A percentile compares a stretch with the other conserved stretches of the same genome.
These are phyloP conservation scores for Temnothorax longispinosus DNA, from an alignment of 1,140 invertebrate species.

Conservation along the genomic window DNA sequence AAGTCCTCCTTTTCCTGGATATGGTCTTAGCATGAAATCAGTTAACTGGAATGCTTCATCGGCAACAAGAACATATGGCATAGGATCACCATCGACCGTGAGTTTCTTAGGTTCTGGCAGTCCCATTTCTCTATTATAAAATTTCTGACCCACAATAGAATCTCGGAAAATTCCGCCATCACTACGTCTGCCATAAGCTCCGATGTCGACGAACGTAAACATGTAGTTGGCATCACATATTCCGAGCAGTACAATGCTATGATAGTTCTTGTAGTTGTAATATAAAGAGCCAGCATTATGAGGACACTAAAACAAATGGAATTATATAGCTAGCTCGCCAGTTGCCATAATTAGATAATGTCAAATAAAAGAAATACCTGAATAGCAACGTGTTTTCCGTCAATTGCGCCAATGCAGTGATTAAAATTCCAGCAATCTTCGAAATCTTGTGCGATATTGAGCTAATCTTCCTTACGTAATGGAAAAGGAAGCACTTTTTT, in stretches of 20 bases:
- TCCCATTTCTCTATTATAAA: not conserved
- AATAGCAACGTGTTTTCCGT: not conserved
- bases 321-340: not conserved
- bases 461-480: not conserved
- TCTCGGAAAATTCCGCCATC: not conserved
- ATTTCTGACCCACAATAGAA: not conserved
- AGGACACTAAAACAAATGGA: constrained; percentile 1
- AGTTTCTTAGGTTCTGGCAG: constrained; percentile 7
- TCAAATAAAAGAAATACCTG: constrained; percentile 7
- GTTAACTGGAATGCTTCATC: not conserved
- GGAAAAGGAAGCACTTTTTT: constrained; percentile 13
- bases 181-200: not conserved
- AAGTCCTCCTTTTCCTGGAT: constrained; percentile 8
- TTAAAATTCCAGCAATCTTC: not conserved
- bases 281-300: not conserved
- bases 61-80: constrained; percentile 12
- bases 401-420: not conserved
- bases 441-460: not conserved
- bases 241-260: not conserved
- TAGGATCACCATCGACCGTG: not conserved
- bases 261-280: constrained; percentile 14
- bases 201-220: constrained; percentile 3
- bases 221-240: constrained; percentile 12
- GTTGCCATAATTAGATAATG: not conserved
- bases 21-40: constrained; percentile 2